These are phyloP conservation scores for Thysanoteuthis rhombus DNA, from an alignment of 2,888 invertebrate genomes.

Conservation along the genomic window DNA sequence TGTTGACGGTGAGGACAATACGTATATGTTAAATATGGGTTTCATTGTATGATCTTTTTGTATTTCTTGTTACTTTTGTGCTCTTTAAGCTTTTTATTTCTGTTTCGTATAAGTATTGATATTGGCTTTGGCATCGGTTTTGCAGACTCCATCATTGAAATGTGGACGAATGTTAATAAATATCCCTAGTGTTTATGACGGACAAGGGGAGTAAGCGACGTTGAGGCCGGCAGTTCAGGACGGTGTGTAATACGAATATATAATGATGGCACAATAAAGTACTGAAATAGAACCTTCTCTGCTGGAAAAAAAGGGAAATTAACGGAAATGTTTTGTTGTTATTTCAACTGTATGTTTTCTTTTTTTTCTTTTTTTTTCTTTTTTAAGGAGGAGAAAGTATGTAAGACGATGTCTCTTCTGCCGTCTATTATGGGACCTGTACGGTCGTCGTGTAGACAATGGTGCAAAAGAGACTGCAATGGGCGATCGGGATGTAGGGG, in stretches of 20 bases:
- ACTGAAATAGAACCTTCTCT: not conserved
- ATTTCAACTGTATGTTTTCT: not conserved
- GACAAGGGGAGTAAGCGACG: not conserved
- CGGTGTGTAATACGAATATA: not conserved
- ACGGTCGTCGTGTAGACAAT: not conserved
- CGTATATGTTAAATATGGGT: not conserved
- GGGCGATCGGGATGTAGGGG: not conserved
- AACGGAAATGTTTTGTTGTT: slow-evolving; percentile 12
- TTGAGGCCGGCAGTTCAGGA: not conserved
- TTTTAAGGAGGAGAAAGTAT: not conserved
- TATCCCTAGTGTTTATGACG: not conserved
- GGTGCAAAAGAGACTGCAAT: not conserved
- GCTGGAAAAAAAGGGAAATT: not conserved
- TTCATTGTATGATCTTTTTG: not conserved
- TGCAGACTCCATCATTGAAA: not conserved
- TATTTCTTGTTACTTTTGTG: not conserved
- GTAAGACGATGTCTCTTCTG: not conserved
- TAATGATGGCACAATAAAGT: not conserved
- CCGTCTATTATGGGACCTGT: not conserved
- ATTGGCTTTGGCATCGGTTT: not conserved
- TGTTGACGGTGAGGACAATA: not conserved
- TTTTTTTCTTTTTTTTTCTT: no score
- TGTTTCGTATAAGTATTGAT: not conserved
- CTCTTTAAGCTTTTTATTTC: not conserved
- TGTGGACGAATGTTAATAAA: not conserved